Conservation (phyloP, 2,888 invertebrate species). For the Phania funesta region DNA sequence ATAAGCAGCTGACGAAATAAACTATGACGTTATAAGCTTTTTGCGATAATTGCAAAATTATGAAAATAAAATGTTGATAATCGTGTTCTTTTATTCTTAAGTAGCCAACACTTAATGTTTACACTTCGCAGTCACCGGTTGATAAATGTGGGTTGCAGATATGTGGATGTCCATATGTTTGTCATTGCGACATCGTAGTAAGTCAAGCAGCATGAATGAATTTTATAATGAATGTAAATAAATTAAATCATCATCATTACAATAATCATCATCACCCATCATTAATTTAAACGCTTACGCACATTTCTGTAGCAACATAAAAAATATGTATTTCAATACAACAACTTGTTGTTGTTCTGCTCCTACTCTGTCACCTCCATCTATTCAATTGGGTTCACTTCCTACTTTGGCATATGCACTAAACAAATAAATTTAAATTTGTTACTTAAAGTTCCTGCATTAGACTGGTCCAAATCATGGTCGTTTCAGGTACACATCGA, state of each 20-base stretch:
- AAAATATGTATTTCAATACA: conserved; percentile 4
- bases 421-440: background rate
- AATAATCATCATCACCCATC: conserved; percentile 51
- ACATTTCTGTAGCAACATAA: background rate
- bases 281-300: conserved; percentile 60
- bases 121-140: conserved; percentile 5
- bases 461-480: too few relatives aligned
- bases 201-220: conserved; percentile 45
- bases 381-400: conserved; percentile 78
- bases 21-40: conserved; percentile 63
- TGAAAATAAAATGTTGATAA: conserved; percentile 39
- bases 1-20: conserved; percentile 62
- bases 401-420: conserved; percentile 72
- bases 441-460: too few relatives aligned
- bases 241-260: conserved; percentile 32
- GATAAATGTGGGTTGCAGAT: conserved; percentile 44
- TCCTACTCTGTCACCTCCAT: conserved; percentile 57
- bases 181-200: conserved; percentile 33
- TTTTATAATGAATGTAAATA: conserved; percentile 50
- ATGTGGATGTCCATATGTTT: conserved; percentile 19
- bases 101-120: conserved; percentile 46
- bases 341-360: conserved; percentile 54
- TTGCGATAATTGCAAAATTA: conserved; percentile 62
- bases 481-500: too few relatives aligned
- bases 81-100: conserved; percentile 5